Evolutionary conservation across 2,888 invertebrate genomes (phyloP).

Genomic region (Andrena minutula): DNA sequence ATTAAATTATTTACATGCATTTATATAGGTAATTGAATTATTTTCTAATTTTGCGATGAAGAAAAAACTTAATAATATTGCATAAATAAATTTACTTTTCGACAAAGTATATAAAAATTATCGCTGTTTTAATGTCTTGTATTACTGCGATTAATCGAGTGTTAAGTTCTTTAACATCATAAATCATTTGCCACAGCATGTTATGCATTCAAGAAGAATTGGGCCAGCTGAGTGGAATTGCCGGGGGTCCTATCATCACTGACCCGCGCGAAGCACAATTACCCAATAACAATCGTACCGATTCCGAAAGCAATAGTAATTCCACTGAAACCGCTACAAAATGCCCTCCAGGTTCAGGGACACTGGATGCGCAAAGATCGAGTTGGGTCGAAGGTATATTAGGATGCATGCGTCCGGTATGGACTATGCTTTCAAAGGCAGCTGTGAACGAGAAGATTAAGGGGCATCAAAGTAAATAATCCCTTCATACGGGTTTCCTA

Average conservation of each 20-base stretch:
- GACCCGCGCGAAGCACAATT: constrained; percentile 76
- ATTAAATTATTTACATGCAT: background rate
- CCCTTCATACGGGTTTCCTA: background rate
- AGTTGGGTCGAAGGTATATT: constrained; percentile 94
- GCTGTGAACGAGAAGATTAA: constrained; percentile 89
- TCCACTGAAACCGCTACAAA: constrained; percentile 80
- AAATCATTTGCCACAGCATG: constrained; percentile 85
- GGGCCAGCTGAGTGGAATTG: constrained; percentile 85
- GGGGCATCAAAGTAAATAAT: constrained; percentile 86
- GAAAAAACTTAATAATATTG: background rate
- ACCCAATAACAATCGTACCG: constrained; percentile 75
- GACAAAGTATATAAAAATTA: background rate
- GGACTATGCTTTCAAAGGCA: constrained; percentile 94
- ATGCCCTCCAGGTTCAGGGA: constrained; percentile 78
- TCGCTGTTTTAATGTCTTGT: background rate
- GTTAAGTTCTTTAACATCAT: background rate
- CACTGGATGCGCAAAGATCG: constrained; percentile 86
- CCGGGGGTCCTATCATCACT: constrained; percentile 77
- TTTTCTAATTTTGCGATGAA: background rate
- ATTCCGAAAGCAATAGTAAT: constrained; percentile 79
- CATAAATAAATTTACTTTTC: background rate
- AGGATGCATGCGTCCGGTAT: constrained; percentile 95
- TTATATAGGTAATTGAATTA: background rate
- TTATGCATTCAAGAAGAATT: constrained; percentile 89
- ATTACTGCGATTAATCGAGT: background rate